These are phyloP conservation scores for Melipona beecheii DNA, from an alignment of 2,888 invertebrate genomes.

Conservation along the genomic window DNA sequence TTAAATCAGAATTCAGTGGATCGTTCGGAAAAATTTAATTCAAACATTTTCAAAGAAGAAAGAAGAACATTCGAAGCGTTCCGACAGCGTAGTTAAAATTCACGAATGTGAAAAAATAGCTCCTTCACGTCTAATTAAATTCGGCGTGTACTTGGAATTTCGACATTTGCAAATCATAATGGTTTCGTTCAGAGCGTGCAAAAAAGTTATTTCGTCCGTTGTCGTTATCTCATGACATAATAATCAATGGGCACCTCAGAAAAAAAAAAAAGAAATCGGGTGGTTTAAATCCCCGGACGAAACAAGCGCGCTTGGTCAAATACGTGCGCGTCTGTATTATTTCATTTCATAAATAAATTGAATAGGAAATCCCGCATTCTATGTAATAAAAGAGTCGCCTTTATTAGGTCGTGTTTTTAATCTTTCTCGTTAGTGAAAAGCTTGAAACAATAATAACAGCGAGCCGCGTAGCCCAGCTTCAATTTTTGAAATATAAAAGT, in stretches of 20 bases:
- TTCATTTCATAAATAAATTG: neutral
- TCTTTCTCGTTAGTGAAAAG: neutral
- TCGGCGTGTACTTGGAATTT: neutral
- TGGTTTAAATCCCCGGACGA: neutral
- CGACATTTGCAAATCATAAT: neutral
- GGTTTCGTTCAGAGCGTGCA: neutral
- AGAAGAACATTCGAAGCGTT: neutral
- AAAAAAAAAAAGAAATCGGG: neutral
- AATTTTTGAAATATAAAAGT: neutral
- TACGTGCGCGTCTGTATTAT: neutral
- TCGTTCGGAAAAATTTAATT: too few species aligned
- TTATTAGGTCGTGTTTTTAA: neutral
- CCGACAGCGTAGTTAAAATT: neutral
- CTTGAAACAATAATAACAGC: neutral
- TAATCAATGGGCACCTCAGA: neutral
- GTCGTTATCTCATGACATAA: neutral
- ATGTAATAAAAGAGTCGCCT: neutral
- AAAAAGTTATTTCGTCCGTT: neutral
- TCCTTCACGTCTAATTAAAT: neutral
- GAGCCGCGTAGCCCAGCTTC: neutral
- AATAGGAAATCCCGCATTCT: neutral
- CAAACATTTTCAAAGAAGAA: too few species aligned
- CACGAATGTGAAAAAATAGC: too few species aligned
- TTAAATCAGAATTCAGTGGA: too few species aligned
- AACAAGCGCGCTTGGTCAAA: slow-evolving; percentile 1